Evolutionary conservation across 2,888 invertebrate genomes (phyloP).

Genomic region (Drosophila kuntzei): DNA sequence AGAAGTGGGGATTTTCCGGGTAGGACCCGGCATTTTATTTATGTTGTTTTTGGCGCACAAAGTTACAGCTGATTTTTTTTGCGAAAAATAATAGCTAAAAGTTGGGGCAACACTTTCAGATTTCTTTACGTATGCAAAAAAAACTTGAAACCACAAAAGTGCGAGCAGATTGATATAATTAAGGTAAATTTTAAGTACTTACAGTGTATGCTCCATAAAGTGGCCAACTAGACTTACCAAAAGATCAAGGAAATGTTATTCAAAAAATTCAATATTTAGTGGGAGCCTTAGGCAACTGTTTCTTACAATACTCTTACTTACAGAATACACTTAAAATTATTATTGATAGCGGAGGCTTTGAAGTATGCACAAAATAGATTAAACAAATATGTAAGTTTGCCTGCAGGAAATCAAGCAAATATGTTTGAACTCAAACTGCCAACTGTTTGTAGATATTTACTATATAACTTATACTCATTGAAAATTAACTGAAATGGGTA

Average conservation of each 20-base stretch:
- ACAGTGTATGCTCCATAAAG: not conserved
- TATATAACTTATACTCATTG: not conserved
- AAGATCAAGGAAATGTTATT: not conserved
- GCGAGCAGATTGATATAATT: slow-evolving; percentile 1
- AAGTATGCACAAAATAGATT: not conserved
- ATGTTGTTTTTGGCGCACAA: slow-evolving; percentile 9
- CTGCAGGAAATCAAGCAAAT: not conserved
- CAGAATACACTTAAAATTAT: not conserved
- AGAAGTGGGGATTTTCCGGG: no score
- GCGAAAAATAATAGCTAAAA: slow-evolving; percentile 6
- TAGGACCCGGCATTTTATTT: not conserved
- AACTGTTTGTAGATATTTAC: not conserved
- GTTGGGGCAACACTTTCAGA: slow-evolving; percentile 7
- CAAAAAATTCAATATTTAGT: not conserved
- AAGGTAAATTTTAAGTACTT: not conserved
- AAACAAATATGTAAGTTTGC: not conserved
- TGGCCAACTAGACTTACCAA: not conserved
- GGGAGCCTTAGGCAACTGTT: not conserved
- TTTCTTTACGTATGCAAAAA: slow-evolving; percentile 1
- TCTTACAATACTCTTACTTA: not conserved
- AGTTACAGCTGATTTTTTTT: not conserved
- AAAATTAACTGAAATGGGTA: not conserved
- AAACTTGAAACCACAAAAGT: not conserved
- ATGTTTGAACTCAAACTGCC: not conserved
- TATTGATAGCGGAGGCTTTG: not conserved